Percentiles rank a stretch among this genome's conserved stretches.
phyloP scores from a whole-genome alignment of 2,113 vertebrate genomes.

The Xiphias gladius region DNA sequence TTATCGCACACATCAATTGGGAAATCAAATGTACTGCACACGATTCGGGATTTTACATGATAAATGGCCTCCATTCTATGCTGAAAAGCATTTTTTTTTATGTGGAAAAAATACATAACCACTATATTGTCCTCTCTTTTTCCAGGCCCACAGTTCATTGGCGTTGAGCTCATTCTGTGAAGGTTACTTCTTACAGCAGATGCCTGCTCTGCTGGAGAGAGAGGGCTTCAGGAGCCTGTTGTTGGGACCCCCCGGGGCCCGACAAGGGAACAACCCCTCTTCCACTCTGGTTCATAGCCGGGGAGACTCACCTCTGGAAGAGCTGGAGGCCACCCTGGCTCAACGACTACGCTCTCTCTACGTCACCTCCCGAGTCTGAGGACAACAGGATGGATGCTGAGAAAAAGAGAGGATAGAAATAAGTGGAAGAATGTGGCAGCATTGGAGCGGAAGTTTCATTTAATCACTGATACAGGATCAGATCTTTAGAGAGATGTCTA shows the following conservation, averaged over 20 bases:
- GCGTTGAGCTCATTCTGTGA: slow-evolving; percentile 93
- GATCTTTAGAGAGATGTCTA: neutral
- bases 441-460: neutral
- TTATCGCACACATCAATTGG: too few species aligned
- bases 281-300: slow-evolving; percentile 62
- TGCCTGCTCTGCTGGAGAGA: slow-evolving; percentile 90
- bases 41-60: neutral
- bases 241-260: slow-evolving; percentile 83
- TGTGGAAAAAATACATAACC: neutral
- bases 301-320: slow-evolving; percentile 88
- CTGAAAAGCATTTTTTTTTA: neutral
- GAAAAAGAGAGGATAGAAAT: slow-evolving; percentile 16
- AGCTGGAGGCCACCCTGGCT: slow-evolving; percentile 90
- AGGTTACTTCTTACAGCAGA: slow-evolving; percentile 96
- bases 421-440: slow-evolving; percentile 11
- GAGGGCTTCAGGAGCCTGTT: slow-evolving; percentile 91
- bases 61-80: neutral
- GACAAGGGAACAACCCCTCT: slow-evolving; percentile 74
- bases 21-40: too few species aligned
- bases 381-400: neutral
- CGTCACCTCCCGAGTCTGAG: slow-evolving; percentile 91
- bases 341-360: slow-evolving; percentile 90
- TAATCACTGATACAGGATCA: slow-evolving; percentile 31
- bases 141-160: slow-evolving; percentile 88
- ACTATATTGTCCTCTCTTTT: neutral